Percentiles rank a stretch among this genome's conserved stretches.
phyloP scores from a whole-genome alignment of 2,797 vertebrate genomes.

The Chiroxiphia lanceolata region DNA sequence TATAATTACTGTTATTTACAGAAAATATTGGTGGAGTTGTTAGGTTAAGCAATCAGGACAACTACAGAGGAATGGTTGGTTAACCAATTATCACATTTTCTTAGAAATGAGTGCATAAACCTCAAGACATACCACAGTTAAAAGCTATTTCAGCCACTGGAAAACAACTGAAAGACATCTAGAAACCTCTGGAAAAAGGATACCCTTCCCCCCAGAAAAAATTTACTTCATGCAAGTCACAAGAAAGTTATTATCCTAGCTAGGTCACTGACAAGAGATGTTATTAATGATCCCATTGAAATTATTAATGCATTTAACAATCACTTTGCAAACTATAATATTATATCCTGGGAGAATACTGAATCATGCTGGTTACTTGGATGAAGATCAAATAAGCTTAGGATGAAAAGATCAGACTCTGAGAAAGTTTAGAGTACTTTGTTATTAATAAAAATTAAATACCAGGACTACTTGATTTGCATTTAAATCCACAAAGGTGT shows the following conservation, averaged over 20 bases:
- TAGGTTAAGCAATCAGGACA: constrained; percentile 63
- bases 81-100: constrained; percentile 74
- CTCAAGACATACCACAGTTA: constrained; percentile 67
- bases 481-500: constrained; percentile 29
- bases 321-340: constrained; percentile 68
- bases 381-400: constrained; percentile 71
- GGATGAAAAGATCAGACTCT: constrained; percentile 66
- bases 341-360: constrained; percentile 70
- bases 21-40: constrained; percentile 57
- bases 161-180: constrained; percentile 69
- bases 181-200: constrained; percentile 70
- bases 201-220: constrained; percentile 14
- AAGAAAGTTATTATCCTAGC: constrained; percentile 76
- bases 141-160: constrained; percentile 68
- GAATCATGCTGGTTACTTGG: constrained; percentile 72
- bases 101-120: constrained; percentile 71
- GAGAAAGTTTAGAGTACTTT: constrained; percentile 65
- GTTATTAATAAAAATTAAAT: constrained; percentile 58
- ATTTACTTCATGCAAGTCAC: constrained; percentile 70
- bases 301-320: constrained; percentile 73
- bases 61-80: constrained; percentile 54
- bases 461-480: constrained; percentile 35
- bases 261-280: constrained; percentile 74
- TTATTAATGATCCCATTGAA: constrained; percentile 77
- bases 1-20: constrained; percentile 59